phyloP scores from a whole-genome alignment of 2,888 invertebrate species.

The Norana najaformis region DNA sequence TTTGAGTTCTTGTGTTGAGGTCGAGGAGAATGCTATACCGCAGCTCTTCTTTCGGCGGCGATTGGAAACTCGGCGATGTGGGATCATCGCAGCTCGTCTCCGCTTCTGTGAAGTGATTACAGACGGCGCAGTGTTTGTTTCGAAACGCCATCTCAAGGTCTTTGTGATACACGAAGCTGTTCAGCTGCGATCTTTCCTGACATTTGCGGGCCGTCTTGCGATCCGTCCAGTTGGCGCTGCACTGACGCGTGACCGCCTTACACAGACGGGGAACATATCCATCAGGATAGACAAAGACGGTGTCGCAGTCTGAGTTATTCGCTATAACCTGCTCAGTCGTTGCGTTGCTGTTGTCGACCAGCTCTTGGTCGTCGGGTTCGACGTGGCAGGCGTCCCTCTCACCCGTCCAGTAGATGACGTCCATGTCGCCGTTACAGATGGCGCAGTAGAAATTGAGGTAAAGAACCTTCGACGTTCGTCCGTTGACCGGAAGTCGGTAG shows the following conservation, averaged over 20 bases:
- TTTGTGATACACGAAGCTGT: neutral
- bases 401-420: constrained; percentile 32
- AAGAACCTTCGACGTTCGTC: constrained; percentile 37
- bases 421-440: constrained; percentile 46
- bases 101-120: constrained; percentile 31
- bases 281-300: neutral
- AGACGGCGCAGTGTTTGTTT: constrained; percentile 35
- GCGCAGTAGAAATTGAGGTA: constrained; percentile 52
- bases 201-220: constrained; percentile 13
- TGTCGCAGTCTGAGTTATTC: neutral
- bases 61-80: too few relatives aligned
- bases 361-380: neutral
- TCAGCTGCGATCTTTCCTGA: neutral
- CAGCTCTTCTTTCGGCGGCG: too few relatives aligned
- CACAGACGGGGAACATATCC: neutral
- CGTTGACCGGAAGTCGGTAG: constrained; percentile 43
- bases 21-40: neutral
- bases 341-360: neutral
- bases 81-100: constrained; percentile 32
- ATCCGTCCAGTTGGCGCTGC: neutral
- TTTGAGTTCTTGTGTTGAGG: neutral
- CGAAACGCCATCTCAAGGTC: neutral
- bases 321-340: neutral
- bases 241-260: neutral
- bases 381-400: neutral